Conservation (phyloP, 2,888 invertebrate species). For the Cepaea hortensis region DNA sequence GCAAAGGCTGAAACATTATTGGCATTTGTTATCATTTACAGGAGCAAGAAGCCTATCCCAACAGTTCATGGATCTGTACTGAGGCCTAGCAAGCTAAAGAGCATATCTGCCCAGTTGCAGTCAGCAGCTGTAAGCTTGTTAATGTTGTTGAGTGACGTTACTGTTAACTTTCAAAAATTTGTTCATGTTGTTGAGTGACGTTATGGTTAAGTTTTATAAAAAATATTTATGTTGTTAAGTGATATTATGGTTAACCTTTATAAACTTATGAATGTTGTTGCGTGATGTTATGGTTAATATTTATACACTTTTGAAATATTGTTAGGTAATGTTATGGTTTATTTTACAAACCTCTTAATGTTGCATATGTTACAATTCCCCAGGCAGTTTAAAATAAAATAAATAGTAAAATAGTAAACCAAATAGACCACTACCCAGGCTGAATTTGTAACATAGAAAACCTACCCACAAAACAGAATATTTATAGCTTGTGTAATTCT, state of each 20-base stretch:
- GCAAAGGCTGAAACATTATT: not conserved
- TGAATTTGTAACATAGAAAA: too few species aligned
- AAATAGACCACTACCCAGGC: too few species aligned
- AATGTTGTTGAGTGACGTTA: not conserved
- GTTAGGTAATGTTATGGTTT: too few species aligned
- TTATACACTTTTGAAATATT: too few species aligned
- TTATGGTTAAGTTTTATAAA: not conserved
- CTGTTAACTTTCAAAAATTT: not conserved
- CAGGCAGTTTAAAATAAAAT: too few species aligned
- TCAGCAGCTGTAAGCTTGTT: conserved; percentile 85
- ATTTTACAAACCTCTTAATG: too few species aligned
- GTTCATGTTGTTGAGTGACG: not conserved
- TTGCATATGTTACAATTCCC: too few species aligned
- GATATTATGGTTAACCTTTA: not conserved
- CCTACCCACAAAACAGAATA: too few species aligned
- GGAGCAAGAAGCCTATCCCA: conserved; percentile 60
- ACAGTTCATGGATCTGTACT: conserved; percentile 79
- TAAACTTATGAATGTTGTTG: too few species aligned
- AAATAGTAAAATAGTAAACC: too few species aligned
- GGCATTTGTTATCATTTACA: conserved; percentile 3
- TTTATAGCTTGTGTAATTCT: too few species aligned
- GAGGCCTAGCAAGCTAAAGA: conserved; percentile 88
- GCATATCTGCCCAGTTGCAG: conserved; percentile 90
- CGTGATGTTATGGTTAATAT: too few species aligned
- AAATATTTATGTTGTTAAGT: not conserved